Percentiles rank a stretch among this genome's conserved stretches.
Conservation (phyloP, 2,797 vertebrate genomes). For the Meda fulgida region DNA sequence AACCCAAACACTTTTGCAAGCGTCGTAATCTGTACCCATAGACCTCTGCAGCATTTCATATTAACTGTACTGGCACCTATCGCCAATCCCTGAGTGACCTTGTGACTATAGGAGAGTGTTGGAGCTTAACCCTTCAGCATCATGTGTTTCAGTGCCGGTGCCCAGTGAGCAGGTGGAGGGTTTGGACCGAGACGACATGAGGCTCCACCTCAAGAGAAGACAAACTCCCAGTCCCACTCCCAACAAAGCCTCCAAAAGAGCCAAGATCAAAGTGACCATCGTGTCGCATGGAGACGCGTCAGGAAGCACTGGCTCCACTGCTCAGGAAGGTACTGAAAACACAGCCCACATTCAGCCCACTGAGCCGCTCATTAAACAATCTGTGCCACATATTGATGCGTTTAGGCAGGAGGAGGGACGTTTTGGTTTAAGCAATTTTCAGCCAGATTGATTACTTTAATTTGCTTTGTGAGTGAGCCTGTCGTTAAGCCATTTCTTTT, state of each 20-base stretch:
- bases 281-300: slow-evolving; percentile 88
- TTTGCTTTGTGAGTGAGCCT: background rate
- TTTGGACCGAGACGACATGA: slow-evolving; percentile 85
- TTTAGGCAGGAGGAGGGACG: background rate
- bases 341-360: background rate
- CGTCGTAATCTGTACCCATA: background rate
- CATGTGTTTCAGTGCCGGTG: slow-evolving; percentile 82
- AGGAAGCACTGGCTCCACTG: slow-evolving; percentile 71
- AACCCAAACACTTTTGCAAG: background rate
- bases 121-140: background rate
- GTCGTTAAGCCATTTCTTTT: background rate
- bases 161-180: slow-evolving; percentile 87
- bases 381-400: background rate
- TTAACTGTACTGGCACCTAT: too few species aligned
- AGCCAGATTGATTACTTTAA: background rate
- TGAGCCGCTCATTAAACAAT: background rate
- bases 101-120: background rate
- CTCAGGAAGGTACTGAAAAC: slow-evolving; percentile 84
- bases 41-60: background rate
- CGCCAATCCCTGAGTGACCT: background rate
- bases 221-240: slow-evolving; percentile 86
- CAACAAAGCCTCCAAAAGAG: slow-evolving; percentile 88
- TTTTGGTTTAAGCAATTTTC: background rate
- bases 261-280: slow-evolving; percentile 98
- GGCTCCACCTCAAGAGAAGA: slow-evolving; percentile 87